Evolutionary conservation across 2,113 vertebrate genomes (phyloP), one percentile per base, ranked within the genome.

Genomic region (Callospermophilus lateralis): DNA sequence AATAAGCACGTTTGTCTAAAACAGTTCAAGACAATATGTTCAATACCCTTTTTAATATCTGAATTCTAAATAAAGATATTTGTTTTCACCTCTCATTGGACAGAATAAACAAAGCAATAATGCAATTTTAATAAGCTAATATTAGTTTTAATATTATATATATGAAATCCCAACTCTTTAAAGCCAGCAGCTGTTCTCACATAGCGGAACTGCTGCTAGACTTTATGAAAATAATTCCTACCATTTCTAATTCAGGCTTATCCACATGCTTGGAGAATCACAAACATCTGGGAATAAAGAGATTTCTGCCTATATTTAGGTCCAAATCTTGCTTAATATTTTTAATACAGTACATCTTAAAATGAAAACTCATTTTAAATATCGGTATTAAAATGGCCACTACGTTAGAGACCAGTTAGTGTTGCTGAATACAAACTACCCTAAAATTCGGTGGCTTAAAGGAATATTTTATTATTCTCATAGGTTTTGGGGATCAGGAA

Each of bases 31-130:
- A 78, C 0, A 48, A 26, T 19, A 34, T 53, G 16, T 61, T 76
- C 48, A 53, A 86, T 84, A 84, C 3, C 8, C 15, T 30, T 51
- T 95, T 83, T 16, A 78, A 94, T 83, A 65, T 81, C 84, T 53
- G 65, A 76, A 37, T 91, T 96, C 83, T 89, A 95, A 89, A 93
- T 72, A 94, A 90, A 89, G 61, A 58, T 67, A 42, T 58, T 42
- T 88, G 65, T 90, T 92, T 84, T 39, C 2, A 80, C 42, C 30
- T 97, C 76, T 55, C 68, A 78, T 39, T 45, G 95, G 30, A 85
- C 37, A 70, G 78, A 95, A 96, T 76, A 95, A 90, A 94, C 77
- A 94, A 78, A 93, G 53, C n/a, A 84, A 70, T 83, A 86, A 89
- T 17, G 24, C 37, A 37, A 26, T 96, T 88, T 77, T 88, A 93